phyloP scores from a whole-genome alignment of 1,140 invertebrate genomes.

The Odontomachus brunneus region DNA sequence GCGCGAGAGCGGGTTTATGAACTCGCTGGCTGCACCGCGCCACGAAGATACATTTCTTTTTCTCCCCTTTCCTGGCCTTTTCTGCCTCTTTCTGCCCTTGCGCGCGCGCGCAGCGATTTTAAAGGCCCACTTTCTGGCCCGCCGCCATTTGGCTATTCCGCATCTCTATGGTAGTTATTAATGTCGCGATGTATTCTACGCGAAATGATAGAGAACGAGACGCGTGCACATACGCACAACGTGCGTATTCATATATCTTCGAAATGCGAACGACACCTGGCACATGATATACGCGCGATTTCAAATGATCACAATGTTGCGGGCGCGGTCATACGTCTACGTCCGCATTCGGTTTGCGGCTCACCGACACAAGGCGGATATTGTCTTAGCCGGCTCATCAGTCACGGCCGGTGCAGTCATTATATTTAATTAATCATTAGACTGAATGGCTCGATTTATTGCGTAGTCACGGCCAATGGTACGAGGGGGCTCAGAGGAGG shows the following conservation, averaged over 20 bases:
- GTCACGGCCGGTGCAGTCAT: slow-evolving; percentile 78
- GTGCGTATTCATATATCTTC: neutral
- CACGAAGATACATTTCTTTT: slow-evolving; percentile 16
- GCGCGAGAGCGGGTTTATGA: slow-evolving; percentile 45
- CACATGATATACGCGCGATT: slow-evolving; percentile 10
- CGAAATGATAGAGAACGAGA: no score
- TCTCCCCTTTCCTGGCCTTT: neutral
- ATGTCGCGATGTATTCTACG: no score
- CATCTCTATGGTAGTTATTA: no score
- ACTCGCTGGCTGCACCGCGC: slow-evolving; percentile 7
- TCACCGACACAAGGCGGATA: slow-evolving; percentile 74
- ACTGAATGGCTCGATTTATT: slow-evolving; percentile 77
- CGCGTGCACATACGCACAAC: no score
- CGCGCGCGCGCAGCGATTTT: slow-evolving; percentile 1
- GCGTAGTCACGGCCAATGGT: slow-evolving; percentile 62
- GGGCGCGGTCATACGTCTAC: slow-evolving; percentile 55
- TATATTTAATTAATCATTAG: slow-evolving; percentile 84
- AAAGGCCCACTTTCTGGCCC: neutral
- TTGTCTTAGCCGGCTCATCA: slow-evolving; percentile 81
- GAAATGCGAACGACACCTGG: slow-evolving; percentile 7
- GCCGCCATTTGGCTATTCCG: neutral
- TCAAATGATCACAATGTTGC: slow-evolving; percentile 42
- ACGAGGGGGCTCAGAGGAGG: slow-evolving; percentile 22
- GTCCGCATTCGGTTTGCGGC: slow-evolving; percentile 42
- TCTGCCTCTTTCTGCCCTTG: neutral